These are phyloP conservation scores for Acanthosepion esculentum DNA, from an alignment of 2,888 invertebrate genomes.

Conservation along the genomic window DNA sequence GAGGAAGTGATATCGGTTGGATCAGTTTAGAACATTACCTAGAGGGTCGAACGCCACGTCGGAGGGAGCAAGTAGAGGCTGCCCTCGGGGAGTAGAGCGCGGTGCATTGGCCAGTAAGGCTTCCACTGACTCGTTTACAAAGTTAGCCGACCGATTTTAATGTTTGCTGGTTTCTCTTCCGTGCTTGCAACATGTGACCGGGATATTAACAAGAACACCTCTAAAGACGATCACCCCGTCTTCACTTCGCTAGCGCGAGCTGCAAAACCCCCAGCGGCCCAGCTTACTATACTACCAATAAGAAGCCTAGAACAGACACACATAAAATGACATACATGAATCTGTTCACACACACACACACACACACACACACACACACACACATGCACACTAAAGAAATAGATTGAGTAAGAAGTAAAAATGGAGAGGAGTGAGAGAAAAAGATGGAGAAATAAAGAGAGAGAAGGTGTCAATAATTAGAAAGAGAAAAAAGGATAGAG, in stretches of 20 bases:
- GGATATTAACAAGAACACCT: neutral
- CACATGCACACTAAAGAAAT: too few species aligned
- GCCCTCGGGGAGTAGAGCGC: conserved; percentile 14
- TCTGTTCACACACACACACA: neutral
- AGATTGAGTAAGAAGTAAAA: too few species aligned
- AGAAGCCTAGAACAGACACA: neutral
- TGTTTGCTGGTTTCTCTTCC: conserved; percentile 15
- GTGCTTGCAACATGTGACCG: conserved; percentile 33
- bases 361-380: too few species aligned
- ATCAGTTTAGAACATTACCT: neutral
- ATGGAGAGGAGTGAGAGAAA: neutral
- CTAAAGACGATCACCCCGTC: neutral
- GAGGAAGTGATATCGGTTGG: neutral
- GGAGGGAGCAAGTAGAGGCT: neutral
- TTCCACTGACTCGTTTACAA: conserved; percentile 23
- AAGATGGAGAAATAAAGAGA: neutral
- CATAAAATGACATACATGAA: neutral
- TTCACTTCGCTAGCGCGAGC: neutral
- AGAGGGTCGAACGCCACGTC: neutral
- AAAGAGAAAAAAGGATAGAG: neutral
- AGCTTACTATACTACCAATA: neutral
- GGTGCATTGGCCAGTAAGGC: conserved; percentile 12
- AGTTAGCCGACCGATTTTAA: conserved; percentile 8
- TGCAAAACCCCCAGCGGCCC: neutral
- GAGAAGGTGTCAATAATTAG: neutral